Evolutionary conservation across 2,888 invertebrate species (phyloP).

Genomic region (Flexamia atlantica): DNA sequence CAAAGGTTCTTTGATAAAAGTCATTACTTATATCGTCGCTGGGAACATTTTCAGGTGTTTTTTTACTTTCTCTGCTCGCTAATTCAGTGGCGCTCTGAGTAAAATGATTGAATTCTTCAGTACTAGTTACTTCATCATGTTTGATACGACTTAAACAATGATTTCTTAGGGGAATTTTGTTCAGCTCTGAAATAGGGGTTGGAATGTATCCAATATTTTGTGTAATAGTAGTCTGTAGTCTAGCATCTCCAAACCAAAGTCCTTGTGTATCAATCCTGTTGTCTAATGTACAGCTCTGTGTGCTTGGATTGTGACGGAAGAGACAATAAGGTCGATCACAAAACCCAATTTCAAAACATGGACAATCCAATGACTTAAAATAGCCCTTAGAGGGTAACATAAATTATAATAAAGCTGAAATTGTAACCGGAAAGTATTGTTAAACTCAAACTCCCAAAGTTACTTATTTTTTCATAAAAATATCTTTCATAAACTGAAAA

Average conservation of each 20-base stretch:
- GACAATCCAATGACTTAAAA: constrained; percentile 1
- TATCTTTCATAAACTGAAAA: too few relatives aligned
- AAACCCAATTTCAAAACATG: constrained; percentile 3
- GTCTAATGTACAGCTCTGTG: too few relatives aligned
- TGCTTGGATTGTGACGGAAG: neutral
- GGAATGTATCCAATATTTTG: neutral
- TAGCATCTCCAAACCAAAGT: too few relatives aligned
- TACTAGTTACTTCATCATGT: neutral
- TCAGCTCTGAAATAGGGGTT: neutral
- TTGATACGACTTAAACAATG: too few relatives aligned
- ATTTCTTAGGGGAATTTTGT: neutral
- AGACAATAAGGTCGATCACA: neutral
- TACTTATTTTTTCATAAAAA: too few relatives aligned
- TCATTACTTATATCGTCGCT: too few relatives aligned
- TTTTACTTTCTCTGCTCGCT: neutral
- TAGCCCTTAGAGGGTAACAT: constrained; percentile 6
- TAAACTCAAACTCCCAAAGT: neutral
- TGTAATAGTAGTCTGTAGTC: too few relatives aligned
- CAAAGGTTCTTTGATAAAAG: too few relatives aligned
- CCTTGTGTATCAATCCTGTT: too few relatives aligned
- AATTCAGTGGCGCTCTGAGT: too few relatives aligned
- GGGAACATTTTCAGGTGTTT: too few relatives aligned
- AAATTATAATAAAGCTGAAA: neutral
- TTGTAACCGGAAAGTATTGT: neutral
- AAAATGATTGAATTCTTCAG: neutral